These are phyloP conservation scores for Odontesthes bonariensis DNA, from an alignment of 2,113 vertebrate species.

Conservation along the genomic window DNA sequence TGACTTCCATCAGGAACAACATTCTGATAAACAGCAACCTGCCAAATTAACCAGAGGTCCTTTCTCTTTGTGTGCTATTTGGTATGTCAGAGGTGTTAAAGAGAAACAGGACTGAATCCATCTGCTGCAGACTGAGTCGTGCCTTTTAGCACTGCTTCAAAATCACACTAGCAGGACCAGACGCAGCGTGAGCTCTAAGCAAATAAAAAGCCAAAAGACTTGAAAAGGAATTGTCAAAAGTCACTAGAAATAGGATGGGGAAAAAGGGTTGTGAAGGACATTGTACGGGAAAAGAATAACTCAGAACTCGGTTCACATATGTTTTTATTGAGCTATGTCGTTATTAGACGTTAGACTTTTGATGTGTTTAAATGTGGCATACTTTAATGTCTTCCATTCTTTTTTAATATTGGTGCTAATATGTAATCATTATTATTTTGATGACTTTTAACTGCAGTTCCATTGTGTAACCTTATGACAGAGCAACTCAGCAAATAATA, in stretches of 20 bases:
- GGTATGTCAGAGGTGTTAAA: constrained; percentile 43
- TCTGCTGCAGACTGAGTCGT: constrained; percentile 31
- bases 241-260: constrained; percentile 9
- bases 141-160: constrained; percentile 41
- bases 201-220: constrained; percentile 49
- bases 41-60: constrained; percentile 23
- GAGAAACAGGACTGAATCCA: constrained; percentile 30
- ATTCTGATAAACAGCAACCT: constrained; percentile 25
- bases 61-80: constrained; percentile 23
- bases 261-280: constrained; percentile 15
- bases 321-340: no score
- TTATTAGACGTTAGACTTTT: no score
- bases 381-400: no score
- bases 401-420: no score
- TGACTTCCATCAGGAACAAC: constrained; percentile 13
- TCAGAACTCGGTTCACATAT: not conserved
- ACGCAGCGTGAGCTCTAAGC: constrained; percentile 38
- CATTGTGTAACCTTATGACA: no score
- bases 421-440: no score
- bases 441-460: no score
- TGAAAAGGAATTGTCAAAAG: constrained; percentile 48
- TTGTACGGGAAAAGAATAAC: not conserved
- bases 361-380: no score
- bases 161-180: constrained; percentile 43
- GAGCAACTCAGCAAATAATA: no score